Percentiles rank a stretch among this genome's conserved stretches.
phyloP scores from a whole-genome alignment of 2,797 vertebrate species.

The Artibeus lituratus region DNA sequence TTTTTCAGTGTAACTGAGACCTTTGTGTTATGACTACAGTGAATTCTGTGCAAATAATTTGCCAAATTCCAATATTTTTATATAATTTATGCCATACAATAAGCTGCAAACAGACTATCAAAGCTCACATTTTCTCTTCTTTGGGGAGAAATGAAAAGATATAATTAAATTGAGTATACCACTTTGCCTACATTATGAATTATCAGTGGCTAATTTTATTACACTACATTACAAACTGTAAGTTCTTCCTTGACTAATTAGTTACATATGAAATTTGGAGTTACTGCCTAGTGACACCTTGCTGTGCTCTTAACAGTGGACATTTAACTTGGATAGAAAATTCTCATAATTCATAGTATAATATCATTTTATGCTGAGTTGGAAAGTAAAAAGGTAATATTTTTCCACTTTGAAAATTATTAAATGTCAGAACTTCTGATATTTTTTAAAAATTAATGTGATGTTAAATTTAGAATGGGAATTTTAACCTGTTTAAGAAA shows the following conservation, averaged over 20 bases:
- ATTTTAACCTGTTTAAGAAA: not conserved
- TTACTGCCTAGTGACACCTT: conserved; percentile 41
- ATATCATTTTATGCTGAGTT: not conserved
- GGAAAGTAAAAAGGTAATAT: not conserved
- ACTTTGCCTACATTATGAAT: conserved; percentile 2
- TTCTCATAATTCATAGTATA: not conserved
- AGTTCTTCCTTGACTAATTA: conserved; percentile 51
- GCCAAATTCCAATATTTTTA: not conserved
- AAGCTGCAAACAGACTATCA: not conserved
- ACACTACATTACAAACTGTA: not conserved
- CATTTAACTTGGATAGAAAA: conserved; percentile 36
- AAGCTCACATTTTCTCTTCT: not conserved
- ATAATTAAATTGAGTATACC: not conserved
- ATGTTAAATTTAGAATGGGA: not conserved
- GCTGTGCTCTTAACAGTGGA: not conserved
- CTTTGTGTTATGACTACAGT: not conserved
- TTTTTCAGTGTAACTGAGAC: not conserved
- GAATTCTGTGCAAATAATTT: not conserved
- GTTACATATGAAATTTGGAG: conserved; percentile 51
- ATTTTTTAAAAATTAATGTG: not conserved
- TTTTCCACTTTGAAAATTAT: not conserved
- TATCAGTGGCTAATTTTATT: conserved; percentile 54
- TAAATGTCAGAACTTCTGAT: not conserved
- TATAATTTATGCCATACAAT: not conserved
- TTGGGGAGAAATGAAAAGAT: not conserved